Conservation (phyloP, 2,888 invertebrate genomes). For the Oeneis ivallda region DNA sequence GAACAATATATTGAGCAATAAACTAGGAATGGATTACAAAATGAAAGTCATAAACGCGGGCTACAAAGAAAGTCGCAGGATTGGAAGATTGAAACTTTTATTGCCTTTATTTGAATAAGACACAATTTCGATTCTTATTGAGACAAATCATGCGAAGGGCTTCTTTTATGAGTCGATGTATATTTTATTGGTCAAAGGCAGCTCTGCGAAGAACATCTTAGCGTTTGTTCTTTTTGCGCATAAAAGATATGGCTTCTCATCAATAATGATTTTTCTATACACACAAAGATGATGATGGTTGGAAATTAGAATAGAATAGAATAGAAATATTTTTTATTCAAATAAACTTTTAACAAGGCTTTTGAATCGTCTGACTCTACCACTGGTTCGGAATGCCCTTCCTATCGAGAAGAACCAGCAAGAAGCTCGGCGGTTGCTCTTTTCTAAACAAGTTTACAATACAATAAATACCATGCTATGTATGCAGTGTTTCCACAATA, state of each 20-base stretch:
- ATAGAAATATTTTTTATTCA: too few relatives aligned
- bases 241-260: background rate
- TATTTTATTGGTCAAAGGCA: constrained; percentile 16
- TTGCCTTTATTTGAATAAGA: constrained; percentile 30
- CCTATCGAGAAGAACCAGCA: too few relatives aligned
- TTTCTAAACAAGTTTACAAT: too few relatives aligned
- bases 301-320: too few relatives aligned
- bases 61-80: constrained; percentile 31
- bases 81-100: constrained; percentile 28
- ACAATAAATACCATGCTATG: too few relatives aligned
- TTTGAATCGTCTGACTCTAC: too few relatives aligned
- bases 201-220: background rate
- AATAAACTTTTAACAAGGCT: too few relatives aligned
- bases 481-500: too few relatives aligned
- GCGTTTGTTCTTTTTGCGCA: background rate
- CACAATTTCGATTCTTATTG: constrained; percentile 19
- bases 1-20: constrained; percentile 31
- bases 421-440: too few relatives aligned
- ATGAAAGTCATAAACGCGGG: constrained; percentile 34
- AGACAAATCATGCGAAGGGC: constrained; percentile 21
- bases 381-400: too few relatives aligned
- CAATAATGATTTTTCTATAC: too few relatives aligned
- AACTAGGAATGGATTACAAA: constrained; percentile 36
- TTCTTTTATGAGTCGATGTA: constrained; percentile 23
- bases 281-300: too few relatives aligned